phyloP scores from a whole-genome alignment of 1,140 invertebrate species.

The Panagrolaimus sp. region DNA sequence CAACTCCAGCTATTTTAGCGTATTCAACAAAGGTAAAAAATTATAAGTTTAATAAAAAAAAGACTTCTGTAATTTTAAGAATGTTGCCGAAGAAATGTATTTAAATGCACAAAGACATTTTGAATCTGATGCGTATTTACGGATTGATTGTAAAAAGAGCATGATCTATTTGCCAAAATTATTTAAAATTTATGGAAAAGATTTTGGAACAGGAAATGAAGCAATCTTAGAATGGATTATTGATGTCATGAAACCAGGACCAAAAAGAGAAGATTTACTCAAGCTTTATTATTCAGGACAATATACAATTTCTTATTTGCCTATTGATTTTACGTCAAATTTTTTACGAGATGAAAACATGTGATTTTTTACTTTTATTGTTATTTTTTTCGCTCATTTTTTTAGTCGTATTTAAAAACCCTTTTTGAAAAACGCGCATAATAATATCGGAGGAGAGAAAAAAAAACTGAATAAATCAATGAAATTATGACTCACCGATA shows the following conservation, averaged over 20 bases:
- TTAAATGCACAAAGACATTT: slow-evolving; percentile 50
- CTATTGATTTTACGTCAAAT: slow-evolving; percentile 61
- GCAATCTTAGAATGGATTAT: slow-evolving; percentile 58
- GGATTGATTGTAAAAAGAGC: slow-evolving; percentile 58
- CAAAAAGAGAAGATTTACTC: slow-evolving; percentile 56
- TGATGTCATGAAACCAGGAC: slow-evolving; percentile 51
- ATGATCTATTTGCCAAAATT: slow-evolving; percentile 60
- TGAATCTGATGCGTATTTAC: slow-evolving; percentile 58
- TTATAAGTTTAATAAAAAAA: neutral
- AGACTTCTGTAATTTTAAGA: slow-evolving; percentile 24
- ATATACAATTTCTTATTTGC: slow-evolving; percentile 59
- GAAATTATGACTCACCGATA: slow-evolving; percentile 61
- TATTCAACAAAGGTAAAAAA: slow-evolving; percentile 42
- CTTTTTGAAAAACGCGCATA: no score
- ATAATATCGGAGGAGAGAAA: neutral
- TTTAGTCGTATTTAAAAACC: no score
- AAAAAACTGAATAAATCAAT: neutral
- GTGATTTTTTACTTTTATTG: no score
- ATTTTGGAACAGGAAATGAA: slow-evolving; percentile 61
- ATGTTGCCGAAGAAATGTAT: slow-evolving; percentile 33
- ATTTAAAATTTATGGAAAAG: slow-evolving; percentile 62
- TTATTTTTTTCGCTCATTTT: no score
- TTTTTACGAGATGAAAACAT: slow-evolving; percentile 35
- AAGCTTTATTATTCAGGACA: slow-evolving; percentile 55
- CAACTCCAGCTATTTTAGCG: slow-evolving; percentile 61